Percentiles rank a stretch among this genome's conserved stretches.
Conservation (phyloP, 2,113 vertebrate species). For the Pomatostomus ruficeps region DNA sequence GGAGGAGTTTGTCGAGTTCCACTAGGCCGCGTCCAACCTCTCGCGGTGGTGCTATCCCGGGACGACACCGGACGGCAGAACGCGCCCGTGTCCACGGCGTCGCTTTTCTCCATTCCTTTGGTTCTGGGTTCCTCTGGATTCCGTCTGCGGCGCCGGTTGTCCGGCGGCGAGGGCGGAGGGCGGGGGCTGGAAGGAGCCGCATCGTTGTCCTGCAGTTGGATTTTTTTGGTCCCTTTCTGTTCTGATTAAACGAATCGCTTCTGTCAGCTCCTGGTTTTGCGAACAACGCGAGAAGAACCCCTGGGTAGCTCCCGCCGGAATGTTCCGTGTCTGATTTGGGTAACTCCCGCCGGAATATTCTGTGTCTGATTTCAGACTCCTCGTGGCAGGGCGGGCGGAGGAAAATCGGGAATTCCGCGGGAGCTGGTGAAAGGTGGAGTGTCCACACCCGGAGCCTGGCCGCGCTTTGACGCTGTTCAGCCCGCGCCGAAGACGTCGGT, state of each 20-base stretch:
- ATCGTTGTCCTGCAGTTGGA: neutral
- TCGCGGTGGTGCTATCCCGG: conserved; percentile 66
- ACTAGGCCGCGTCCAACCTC: conserved; percentile 70
- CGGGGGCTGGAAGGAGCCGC: neutral
- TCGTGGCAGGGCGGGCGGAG: neutral
- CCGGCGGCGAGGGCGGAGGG: neutral
- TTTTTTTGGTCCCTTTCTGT: neutral
- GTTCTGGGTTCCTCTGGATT: neutral
- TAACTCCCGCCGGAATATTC: neutral
- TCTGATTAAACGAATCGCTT: neutral
- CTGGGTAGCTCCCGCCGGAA: neutral
- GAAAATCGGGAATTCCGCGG: neutral
- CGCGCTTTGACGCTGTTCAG: neutral
- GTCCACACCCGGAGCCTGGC: neutral
- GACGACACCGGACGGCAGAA: conserved; percentile 56
- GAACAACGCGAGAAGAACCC: neutral
- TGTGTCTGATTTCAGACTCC: neutral
- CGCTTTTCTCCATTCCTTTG: neutral
- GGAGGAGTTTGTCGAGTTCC: conserved; percentile 96
- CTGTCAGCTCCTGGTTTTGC: neutral
- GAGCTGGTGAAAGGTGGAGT: neutral
- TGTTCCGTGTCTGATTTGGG: neutral
- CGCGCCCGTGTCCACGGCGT: neutral
- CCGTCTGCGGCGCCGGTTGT: neutral
- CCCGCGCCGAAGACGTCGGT: neutral